phyloP scores from a whole-genome alignment of 1,140 invertebrate species.

The Drosophila malerkotliana region DNA sequence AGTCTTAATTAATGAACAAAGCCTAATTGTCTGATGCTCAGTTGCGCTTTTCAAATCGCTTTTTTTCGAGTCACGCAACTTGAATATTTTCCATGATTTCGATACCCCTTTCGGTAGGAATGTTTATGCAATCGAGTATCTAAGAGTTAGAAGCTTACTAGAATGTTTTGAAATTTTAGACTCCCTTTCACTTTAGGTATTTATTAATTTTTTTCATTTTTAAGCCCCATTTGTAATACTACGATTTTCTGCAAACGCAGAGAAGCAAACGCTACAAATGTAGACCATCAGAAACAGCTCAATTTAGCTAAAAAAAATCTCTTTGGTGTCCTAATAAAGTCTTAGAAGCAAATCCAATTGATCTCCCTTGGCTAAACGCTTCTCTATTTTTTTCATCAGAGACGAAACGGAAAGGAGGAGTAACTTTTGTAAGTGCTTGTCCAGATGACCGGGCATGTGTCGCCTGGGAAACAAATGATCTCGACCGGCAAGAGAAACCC shows the following conservation, averaged over 20 bases:
- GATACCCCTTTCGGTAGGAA: background rate
- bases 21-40: slow-evolving; percentile 61
- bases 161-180: too few species aligned
- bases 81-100: slow-evolving; percentile 30
- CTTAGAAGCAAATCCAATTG: slow-evolving; percentile 63
- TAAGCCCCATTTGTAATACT: too few species aligned
- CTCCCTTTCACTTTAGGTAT: too few species aligned
- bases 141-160: background rate
- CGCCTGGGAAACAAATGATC: slow-evolving; percentile 70
- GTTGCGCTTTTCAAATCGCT: slow-evolving; percentile 53
- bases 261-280: background rate
- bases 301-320: slow-evolving; percentile 29
- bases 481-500: slow-evolving; percentile 55
- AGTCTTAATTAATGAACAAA: slow-evolving; percentile 53
- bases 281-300: slow-evolving; percentile 43
- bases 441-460: slow-evolving; percentile 50
- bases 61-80: slow-evolving; percentile 62
- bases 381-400: slow-evolving; percentile 10
- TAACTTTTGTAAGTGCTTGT: slow-evolving; percentile 62
- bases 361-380: slow-evolving; percentile 35
- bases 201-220: too few species aligned
- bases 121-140: background rate
- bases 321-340: slow-evolving; percentile 38
- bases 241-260: too few species aligned
- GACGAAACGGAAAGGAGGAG: slow-evolving; percentile 23